phyloP scores from a whole-genome alignment of 2,113 vertebrate species.

The Condylura cristata region DNA sequence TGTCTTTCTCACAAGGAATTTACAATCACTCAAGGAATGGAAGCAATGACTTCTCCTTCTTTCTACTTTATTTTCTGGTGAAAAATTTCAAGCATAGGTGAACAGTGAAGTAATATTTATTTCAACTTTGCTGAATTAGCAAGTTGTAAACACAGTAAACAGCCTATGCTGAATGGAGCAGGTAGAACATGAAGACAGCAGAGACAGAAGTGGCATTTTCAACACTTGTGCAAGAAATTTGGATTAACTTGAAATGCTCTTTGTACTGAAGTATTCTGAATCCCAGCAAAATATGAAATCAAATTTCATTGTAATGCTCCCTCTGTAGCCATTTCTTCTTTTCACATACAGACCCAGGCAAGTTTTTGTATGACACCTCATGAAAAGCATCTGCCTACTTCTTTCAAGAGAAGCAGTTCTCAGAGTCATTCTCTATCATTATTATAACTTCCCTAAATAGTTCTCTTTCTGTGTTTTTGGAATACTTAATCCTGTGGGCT shows the following conservation, averaged over 20 bases:
- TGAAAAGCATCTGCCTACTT: neutral
- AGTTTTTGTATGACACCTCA: neutral
- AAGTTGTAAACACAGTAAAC: neutral
- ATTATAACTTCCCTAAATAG: conserved; percentile 3
- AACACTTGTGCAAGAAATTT: neutral
- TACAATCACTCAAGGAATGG: neutral
- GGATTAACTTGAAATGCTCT: neutral
- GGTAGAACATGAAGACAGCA: neutral
- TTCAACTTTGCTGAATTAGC: neutral
- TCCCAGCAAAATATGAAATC: neutral
- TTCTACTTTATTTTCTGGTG: neutral
- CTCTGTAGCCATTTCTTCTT: neutral
- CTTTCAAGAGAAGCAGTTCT: neutral
- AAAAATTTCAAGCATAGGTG: neutral
- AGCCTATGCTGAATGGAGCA: neutral
- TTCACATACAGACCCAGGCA: neutral
- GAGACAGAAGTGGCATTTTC: neutral
- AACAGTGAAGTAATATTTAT: neutral
- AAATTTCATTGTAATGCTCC: neutral
- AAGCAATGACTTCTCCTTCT: neutral
- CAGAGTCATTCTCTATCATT: neutral
- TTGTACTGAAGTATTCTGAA: neutral
- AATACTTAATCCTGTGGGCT: neutral
- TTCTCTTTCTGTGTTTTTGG: neutral
- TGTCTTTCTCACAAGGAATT: neutral